phyloP scores from a whole-genome alignment of 2,113 vertebrate species.

The Riparia riparia region DNA sequence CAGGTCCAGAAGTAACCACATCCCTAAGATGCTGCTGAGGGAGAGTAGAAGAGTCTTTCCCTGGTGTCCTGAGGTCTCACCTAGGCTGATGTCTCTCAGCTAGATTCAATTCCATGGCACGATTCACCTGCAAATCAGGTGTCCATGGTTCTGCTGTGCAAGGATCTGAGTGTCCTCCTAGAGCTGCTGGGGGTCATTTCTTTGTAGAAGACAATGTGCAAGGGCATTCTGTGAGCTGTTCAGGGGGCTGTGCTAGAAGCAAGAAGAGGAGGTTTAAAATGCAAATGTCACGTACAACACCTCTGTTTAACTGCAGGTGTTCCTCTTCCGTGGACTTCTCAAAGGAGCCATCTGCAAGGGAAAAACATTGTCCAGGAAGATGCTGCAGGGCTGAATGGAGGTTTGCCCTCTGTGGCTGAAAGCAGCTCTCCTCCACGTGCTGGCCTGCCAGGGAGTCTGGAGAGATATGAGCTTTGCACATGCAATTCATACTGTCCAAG shows the following conservation, averaged over 20 bases:
- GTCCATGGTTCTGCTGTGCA: not conserved
- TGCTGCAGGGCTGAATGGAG: not conserved
- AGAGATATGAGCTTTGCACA: not conserved
- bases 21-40: not conserved
- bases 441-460: not conserved
- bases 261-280: not conserved
- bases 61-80: not conserved
- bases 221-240: not conserved
- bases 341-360: slow-evolving; percentile 71
- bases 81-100: not conserved
- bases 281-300: slow-evolving; percentile 83
- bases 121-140: not conserved
- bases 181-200: not conserved
- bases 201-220: not conserved
- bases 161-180: not conserved
- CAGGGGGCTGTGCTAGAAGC: not conserved
- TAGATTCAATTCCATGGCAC: not conserved
- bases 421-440: not conserved
- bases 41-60: not conserved
- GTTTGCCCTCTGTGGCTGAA: not conserved
- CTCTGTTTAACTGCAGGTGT: slow-evolving; percentile 79
- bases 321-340: slow-evolving; percentile 81
- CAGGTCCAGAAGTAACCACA: not conserved
- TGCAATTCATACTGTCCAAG: not conserved
- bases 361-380: not conserved